phyloP scores from a whole-genome alignment of 1,140 invertebrate species.

The Rhopalosiphum maidis region DNA sequence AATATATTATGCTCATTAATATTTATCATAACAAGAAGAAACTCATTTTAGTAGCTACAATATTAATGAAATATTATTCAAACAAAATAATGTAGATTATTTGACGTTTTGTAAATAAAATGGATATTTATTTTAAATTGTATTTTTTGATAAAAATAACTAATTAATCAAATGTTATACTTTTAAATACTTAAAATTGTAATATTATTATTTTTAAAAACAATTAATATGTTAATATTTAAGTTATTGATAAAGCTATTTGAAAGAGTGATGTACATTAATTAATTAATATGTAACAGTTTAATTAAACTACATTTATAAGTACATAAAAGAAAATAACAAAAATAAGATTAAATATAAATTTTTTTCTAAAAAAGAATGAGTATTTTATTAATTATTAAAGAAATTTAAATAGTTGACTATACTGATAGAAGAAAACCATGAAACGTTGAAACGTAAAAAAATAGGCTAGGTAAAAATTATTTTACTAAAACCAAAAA shows the following conservation, averaged over 20 bases:
- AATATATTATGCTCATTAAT: background rate
- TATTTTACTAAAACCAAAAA: background rate
- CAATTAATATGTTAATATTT: no score
- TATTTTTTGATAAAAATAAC: background rate
- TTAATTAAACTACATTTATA: background rate
- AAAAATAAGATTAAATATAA: background rate
- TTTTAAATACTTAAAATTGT: no score
- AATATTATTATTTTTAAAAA: no score
- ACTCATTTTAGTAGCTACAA: background rate
- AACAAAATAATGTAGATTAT: background rate
- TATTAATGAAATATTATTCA: background rate
- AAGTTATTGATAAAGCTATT: background rate
- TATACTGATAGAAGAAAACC: background rate
- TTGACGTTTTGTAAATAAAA: background rate
- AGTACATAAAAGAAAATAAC: background rate
- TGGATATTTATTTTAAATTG: background rate
- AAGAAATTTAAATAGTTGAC: background rate
- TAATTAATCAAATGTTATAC: no score
- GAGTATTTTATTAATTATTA: no score
- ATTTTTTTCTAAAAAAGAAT: background rate
- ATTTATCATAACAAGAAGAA: background rate
- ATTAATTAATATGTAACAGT: background rate
- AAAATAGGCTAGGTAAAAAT: background rate
- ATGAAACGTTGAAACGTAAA: background rate
- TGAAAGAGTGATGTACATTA: background rate